Conservation (phyloP, 2,888 invertebrate genomes). For the Synanthedon myopaeformis region DNA sequence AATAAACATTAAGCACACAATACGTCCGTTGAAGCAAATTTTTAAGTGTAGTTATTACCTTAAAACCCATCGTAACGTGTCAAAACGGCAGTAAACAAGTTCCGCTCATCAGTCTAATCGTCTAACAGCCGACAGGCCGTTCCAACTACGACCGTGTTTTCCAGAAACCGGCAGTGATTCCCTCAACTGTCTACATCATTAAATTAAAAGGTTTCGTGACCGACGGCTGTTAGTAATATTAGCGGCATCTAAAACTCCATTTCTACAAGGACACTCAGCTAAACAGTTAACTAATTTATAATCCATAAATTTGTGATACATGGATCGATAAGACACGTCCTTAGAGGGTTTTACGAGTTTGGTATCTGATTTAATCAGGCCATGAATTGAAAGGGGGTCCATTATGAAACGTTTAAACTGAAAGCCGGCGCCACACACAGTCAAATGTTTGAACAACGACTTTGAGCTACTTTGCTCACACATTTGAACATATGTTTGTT, state of each 20-base stretch:
- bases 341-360: conserved; percentile 28
- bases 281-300: conserved; percentile 48
- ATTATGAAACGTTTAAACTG: background rate
- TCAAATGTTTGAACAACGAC: too few relatives aligned
- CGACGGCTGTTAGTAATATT: conserved; percentile 43
- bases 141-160: conserved; percentile 4
- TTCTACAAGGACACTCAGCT: conserved; percentile 33
- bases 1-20: background rate
- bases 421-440: too few relatives aligned
- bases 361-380: conserved; percentile 22
- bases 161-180: conserved; percentile 4
- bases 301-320: conserved; percentile 46
- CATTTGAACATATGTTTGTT: too few relatives aligned
- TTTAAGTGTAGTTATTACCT: background rate
- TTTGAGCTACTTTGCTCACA: too few relatives aligned
- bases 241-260: conserved; percentile 30
- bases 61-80: conserved; percentile 4
- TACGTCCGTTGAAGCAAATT: background rate
- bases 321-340: conserved; percentile 47
- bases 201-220: conserved; percentile 60
- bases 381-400: conserved; percentile 2
- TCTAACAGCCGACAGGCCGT: conserved; percentile 20
- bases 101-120: conserved; percentile 25
- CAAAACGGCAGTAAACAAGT: conserved; percentile 11
- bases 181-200: conserved; percentile 29